Conservation (phyloP, 2,113 vertebrate genomes). For the Actenoides lindsayi region DNA sequence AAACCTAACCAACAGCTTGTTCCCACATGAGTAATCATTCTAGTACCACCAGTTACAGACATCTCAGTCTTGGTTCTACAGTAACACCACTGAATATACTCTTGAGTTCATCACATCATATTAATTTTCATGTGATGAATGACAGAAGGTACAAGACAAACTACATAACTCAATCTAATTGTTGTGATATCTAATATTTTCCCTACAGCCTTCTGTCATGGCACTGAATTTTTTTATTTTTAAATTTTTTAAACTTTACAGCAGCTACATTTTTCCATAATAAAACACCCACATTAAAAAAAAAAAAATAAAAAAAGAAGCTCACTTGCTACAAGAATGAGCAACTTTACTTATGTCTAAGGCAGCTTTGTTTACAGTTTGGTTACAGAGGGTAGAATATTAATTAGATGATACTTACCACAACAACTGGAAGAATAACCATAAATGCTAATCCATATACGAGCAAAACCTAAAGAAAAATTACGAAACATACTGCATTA, state of each 20-base stretch:
- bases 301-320: background rate
- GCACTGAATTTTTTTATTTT: background rate
- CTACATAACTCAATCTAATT: background rate
- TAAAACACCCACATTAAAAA: background rate
- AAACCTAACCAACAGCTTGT: background rate
- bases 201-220: background rate
- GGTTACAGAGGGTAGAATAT: background rate
- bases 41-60: background rate
- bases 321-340: background rate
- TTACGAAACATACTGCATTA: background rate
- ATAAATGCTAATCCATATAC: constrained; percentile 98
- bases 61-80: background rate
- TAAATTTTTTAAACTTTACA: background rate
- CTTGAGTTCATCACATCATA: background rate
- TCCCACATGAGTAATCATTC: background rate
- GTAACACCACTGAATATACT: background rate
- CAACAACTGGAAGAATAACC: constrained; percentile 98
- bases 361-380: background rate
- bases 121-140: background rate
- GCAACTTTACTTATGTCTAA: background rate
- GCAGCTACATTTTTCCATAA: background rate
- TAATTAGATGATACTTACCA: constrained; percentile 81
- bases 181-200: background rate
- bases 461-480: constrained; percentile 86
- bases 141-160: background rate